Base-by-base conservation (phyloP, 2,888 invertebrate genomes). In the Zygaena filipendulae region DNA sequence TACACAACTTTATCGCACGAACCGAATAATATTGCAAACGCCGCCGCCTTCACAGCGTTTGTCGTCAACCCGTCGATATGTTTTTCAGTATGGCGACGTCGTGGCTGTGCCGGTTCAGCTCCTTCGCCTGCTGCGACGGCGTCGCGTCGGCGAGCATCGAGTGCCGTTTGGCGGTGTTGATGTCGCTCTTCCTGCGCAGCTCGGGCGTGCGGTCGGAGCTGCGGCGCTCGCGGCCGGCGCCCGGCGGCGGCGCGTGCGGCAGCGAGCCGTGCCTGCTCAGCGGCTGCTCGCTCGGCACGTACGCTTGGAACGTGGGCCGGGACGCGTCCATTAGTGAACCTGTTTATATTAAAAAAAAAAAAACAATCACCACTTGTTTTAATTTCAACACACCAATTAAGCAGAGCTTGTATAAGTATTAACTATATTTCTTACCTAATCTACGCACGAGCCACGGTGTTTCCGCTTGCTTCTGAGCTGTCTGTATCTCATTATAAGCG, bases 381-480 rank as follows among this genome's bases (percentile, higher is more conserved):
- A n/a, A n/a, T n/a, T n/a, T n/a, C n/a, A n/a, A n/a, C n/a, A n/a
- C n/a, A n/a, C n/a, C n/a, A n/a, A n/a, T n/a, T n/a, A n/a, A n/a
- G n/a, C n/a, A n/a, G n/a, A n/a, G n/a, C n/a, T n/a, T n/a, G n/a
- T n/a, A n/a, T n/a, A n/a, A n/a, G n/a, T n/a, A n/a, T n/a, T n/a
- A n/a, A n/a, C n/a, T n/a, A n/a, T n/a, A n/a, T 13, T 28, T 25
- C 82, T 83, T 49, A 80, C 81, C 77, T 14, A 97, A 83, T 0
- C 97, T 97, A 69, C 96, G 95, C 39, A 94, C 92, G 29, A 97
- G 84, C 97, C 97, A 98, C 1, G 92, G 92, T 13, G 96, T 88
- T 87, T 95, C 97, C 0, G 75, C 48, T 27, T 75, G 74, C 30
- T 72, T 75, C 45, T 74, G 75, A 1, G 67, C 63, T 0, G 70